Conservation (phyloP, 2,888 invertebrate genomes). For the Cryptus viduatorius region DNA sequence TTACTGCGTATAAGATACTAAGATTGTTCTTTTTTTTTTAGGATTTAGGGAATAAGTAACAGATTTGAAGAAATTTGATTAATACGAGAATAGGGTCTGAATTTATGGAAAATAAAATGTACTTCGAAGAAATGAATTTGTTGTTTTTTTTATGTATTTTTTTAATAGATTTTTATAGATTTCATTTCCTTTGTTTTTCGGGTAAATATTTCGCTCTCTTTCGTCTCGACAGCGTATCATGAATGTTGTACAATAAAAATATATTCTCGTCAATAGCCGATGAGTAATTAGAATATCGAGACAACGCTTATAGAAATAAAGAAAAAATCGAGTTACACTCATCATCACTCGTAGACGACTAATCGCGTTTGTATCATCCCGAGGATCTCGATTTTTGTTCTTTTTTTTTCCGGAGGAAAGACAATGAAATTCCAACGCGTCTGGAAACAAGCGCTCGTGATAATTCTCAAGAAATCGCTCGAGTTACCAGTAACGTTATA, state of each 20-base stretch:
- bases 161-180: no score
- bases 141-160: no score
- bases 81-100: no score
- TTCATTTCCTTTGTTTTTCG: no score
- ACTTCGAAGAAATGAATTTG: no score
- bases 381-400: not conserved
- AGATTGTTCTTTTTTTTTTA: not conserved
- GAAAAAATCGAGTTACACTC: not conserved
- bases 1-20: not conserved
- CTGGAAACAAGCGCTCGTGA: conserved; percentile 16
- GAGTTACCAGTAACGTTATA: conserved; percentile 23
- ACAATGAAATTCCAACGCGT: conserved; percentile 8
- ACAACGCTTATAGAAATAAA: not conserved
- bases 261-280: not conserved
- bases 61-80: no score
- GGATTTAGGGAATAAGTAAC: no score
- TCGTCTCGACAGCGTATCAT: no score
- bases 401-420: not conserved
- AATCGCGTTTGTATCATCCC: conserved; percentile 28
- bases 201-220: no score
- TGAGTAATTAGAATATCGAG: not conserved
- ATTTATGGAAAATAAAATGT: no score
- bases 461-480: conserved; percentile 53
- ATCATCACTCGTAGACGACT: not conserved
- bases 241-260: no score